Percentiles rank a stretch among this genome's conserved stretches.
These are phyloP conservation scores for Euwallacea fornicatus DNA, from an alignment of 1,140 invertebrate species.

Conservation along the genomic window DNA sequence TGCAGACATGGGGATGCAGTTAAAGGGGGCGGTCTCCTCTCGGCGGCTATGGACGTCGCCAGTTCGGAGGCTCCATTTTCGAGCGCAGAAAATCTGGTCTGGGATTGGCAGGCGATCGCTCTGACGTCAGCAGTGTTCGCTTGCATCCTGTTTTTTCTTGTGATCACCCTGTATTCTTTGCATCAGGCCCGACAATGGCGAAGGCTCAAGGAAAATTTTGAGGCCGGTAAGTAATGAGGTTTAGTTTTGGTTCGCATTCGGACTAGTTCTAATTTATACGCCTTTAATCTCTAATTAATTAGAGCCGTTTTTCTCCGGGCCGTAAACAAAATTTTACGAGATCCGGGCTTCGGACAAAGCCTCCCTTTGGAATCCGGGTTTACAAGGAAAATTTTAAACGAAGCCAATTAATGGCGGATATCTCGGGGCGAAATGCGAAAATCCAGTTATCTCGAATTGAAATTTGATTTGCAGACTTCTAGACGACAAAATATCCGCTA, in stretches of 20 bases:
- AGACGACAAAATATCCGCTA: not conserved
- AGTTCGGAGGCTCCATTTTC: slow-evolving; percentile 50
- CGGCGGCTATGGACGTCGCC: slow-evolving; percentile 35
- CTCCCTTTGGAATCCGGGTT: not conserved
- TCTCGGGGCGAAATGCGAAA: no score
- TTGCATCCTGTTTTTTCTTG: slow-evolving; percentile 66
- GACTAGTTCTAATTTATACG: not conserved
- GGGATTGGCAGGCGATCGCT: slow-evolving; percentile 66
- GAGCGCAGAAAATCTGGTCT: slow-evolving; percentile 51
- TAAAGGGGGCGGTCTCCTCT: not conserved
- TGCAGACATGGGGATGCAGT: slow-evolving; percentile 29
- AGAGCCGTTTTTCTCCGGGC: not conserved
- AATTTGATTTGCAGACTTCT: no score
- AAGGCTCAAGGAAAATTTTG: slow-evolving; percentile 53
- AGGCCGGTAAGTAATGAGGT: slow-evolving; percentile 49
- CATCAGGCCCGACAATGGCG: slow-evolving; percentile 65
- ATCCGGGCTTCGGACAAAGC: not conserved
- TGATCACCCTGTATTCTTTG: slow-evolving; percentile 64
- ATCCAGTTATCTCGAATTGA: no score
- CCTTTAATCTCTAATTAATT: not conserved
- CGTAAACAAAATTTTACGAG: slow-evolving; percentile 3
- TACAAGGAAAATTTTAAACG: slow-evolving; percentile 7
- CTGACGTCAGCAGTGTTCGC: slow-evolving; percentile 62
- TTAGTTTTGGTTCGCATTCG: no score
- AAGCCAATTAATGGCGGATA: not conserved